Percentiles rank a stretch among this genome's conserved stretches.
These are phyloP conservation scores for Tachysurus vachellii DNA, from an alignment of 2,113 vertebrate species.

Conservation along the genomic window DNA sequence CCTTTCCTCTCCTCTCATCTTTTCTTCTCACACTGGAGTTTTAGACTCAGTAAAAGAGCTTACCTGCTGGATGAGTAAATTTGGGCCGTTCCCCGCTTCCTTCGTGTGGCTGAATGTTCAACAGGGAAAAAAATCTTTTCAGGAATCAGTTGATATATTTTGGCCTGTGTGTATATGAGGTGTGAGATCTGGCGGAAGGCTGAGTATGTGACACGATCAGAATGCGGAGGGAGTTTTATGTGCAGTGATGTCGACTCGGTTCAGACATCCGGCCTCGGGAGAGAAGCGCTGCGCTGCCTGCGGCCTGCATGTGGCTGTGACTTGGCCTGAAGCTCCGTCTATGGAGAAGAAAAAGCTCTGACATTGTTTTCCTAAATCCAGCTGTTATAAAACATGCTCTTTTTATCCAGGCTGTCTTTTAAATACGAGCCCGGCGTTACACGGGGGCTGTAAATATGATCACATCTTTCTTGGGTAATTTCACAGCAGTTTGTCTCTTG, in stretches of 20 bases:
- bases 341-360: conserved; percentile 8
- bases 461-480: conserved; percentile 44
- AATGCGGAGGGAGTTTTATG: conserved; percentile 25
- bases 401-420: conserved; percentile 15
- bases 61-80: background rate
- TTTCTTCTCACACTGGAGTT: background rate
- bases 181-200: conserved; percentile 36
- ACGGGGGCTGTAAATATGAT: conserved; percentile 45
- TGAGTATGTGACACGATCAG: conserved; percentile 19
- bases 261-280: conserved; percentile 20
- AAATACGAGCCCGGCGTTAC: conserved; percentile 29
- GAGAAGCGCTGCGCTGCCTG: background rate
- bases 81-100: background rate
- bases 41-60: background rate
- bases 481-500: conserved; percentile 30
- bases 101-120: background rate
- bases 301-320: conserved; percentile 22
- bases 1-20: background rate
- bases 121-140: conserved; percentile 15
- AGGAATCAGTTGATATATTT: conserved; percentile 17
- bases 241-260: conserved; percentile 31
- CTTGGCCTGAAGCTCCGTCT: conserved; percentile 21
- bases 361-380: conserved; percentile 41
- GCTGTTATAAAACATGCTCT: conserved; percentile 46
- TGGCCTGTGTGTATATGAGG: conserved; percentile 20